Conservation (phyloP, 2,797 vertebrate genomes). For the Lophotriccus pileatus region DNA sequence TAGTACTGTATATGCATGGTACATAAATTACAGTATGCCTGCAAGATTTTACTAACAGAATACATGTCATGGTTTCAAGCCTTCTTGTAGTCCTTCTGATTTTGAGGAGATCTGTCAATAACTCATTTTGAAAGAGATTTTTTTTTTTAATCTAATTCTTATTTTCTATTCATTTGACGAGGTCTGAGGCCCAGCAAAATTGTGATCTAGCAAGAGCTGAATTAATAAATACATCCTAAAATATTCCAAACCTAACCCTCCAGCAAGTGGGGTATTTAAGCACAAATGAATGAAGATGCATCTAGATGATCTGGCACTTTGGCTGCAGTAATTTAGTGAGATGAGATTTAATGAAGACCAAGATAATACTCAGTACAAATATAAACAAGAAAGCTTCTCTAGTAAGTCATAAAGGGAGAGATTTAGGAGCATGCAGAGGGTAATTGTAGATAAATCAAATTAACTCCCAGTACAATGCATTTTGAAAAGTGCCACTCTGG, state of each 20-base stretch:
- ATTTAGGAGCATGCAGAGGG: slow-evolving; percentile 39
- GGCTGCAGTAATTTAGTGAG: slow-evolving; percentile 25
- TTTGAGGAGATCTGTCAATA: neutral
- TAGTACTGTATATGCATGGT: neutral
- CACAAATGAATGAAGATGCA: neutral
- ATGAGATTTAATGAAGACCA: slow-evolving; percentile 37
- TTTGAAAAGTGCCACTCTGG: slow-evolving; percentile 16
- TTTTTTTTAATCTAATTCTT: neutral
- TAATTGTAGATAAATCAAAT: slow-evolving; percentile 57
- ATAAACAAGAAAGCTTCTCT: slow-evolving; percentile 24
- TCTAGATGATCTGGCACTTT: slow-evolving; percentile 1
- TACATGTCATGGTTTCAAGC: neutral
- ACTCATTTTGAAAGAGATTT: neutral
- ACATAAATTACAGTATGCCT: neutral
- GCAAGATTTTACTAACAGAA: neutral
- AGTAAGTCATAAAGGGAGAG: slow-evolving; percentile 20
- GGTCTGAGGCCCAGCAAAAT: neutral
- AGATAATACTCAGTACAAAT: slow-evolving; percentile 35
- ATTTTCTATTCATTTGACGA: neutral
- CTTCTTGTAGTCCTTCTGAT: neutral
- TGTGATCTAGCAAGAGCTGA: neutral
- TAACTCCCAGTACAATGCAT: neutral
- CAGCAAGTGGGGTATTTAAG: neutral
- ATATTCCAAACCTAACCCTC: neutral
- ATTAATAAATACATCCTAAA: neutral